Conservation (phyloP, 2,888 invertebrate genomes). For the Coenonympha glycerion region DNA sequence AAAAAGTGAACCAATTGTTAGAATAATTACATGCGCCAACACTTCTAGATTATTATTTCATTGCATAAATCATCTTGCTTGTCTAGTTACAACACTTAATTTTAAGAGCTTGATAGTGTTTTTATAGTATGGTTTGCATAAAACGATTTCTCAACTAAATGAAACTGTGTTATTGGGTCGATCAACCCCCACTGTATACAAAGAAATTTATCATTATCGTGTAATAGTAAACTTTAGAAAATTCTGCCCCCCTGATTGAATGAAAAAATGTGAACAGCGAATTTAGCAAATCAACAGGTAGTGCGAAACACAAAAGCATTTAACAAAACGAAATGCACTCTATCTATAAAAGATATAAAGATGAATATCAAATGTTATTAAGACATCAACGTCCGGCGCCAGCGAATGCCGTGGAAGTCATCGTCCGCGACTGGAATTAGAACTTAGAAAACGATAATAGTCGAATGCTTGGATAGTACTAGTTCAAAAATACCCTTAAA, state of each 20-base stretch:
- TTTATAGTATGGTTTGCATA: not conserved
- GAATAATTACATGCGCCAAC: conserved; percentile 24
- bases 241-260: no score
- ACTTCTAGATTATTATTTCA: conserved; percentile 16
- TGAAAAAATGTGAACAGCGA: no score
- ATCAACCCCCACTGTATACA: not conserved
- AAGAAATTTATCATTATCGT: not conserved
- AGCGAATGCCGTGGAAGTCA: conserved; percentile 65
- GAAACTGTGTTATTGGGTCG: not conserved
- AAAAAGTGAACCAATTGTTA: conserved; percentile 21
- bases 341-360: conserved; percentile 8
- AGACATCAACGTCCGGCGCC: conserved; percentile 58
- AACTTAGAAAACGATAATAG: conserved; percentile 68
- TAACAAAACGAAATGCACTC: not conserved
- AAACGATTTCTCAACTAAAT: not conserved
- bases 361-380: conserved; percentile 14
- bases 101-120: conserved; percentile 3
- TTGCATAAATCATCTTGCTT: conserved; percentile 18
- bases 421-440: conserved; percentile 71
- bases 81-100: conserved; percentile 4
- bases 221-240: no score
- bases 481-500: no score
- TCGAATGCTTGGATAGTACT: conserved; percentile 49
- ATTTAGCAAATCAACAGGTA: no score
- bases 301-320: not conserved